Conservation (phyloP, 2,797 vertebrate species). For the Naso thynnoides region DNA sequence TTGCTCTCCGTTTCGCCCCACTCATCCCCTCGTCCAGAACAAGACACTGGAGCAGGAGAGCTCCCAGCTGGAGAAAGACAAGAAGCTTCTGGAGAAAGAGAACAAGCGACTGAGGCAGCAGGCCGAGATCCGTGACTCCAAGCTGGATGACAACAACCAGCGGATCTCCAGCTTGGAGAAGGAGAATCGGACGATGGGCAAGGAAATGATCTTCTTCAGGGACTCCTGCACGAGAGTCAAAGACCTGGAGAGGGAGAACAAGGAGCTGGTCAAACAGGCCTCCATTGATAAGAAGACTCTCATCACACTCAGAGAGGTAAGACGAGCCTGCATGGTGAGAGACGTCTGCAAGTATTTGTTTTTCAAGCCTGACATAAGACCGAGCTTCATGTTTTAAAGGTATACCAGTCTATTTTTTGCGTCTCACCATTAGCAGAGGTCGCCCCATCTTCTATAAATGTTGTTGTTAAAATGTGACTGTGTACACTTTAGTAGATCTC, state of each 20-base stretch:
- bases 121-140: slow-evolving; percentile 95
- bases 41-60: slow-evolving; percentile 94
- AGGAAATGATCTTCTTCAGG: slow-evolving; percentile 93
- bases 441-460: too few species aligned
- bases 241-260: slow-evolving; percentile 96
- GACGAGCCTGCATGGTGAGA: not conserved
- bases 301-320: slow-evolving; percentile 92
- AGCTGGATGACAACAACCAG: slow-evolving; percentile 93
- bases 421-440: too few species aligned
- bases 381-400: not conserved
- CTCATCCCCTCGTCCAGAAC: slow-evolving; percentile 77
- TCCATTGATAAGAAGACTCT: slow-evolving; percentile 97
- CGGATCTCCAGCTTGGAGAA: slow-evolving; percentile 92
- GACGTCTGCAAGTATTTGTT: not conserved
- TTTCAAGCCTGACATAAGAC: not conserved
- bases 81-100: slow-evolving; percentile 97
- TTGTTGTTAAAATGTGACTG: too few species aligned
- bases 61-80: slow-evolving; percentile 95
- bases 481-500: too few species aligned
- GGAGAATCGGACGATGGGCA: slow-evolving; percentile 93
- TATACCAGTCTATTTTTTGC: too few species aligned
- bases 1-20: not conserved
- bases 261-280: slow-evolving; percentile 93
- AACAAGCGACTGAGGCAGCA: slow-evolving; percentile 97
- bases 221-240: slow-evolving; percentile 92